These are phyloP conservation scores for Rattus rattus DNA, from an alignment of 2,113 vertebrate species.

Conservation along the genomic window DNA sequence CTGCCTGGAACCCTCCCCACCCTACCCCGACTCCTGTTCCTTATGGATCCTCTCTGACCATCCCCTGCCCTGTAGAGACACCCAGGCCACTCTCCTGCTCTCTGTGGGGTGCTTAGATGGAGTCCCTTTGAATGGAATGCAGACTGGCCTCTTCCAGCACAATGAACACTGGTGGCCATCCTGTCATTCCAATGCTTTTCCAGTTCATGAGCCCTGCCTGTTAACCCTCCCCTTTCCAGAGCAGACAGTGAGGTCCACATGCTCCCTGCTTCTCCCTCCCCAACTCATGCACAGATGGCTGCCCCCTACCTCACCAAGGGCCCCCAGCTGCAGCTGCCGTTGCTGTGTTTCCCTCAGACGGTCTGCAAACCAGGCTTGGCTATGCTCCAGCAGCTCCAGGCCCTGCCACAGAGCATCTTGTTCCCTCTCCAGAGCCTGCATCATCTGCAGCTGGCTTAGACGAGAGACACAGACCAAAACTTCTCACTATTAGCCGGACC, in stretches of 20 bases:
- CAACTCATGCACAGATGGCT: background rate
- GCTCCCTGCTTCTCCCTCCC: background rate
- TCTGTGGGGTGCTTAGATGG: background rate
- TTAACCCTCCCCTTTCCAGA: slow-evolving; percentile 56
- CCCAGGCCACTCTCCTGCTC: background rate
- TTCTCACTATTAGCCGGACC: background rate
- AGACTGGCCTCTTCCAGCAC: background rate
- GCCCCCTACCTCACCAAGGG: slow-evolving; percentile 61
- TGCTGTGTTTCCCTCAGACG: slow-evolving; percentile 73
- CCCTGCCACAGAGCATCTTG: slow-evolving; percentile 81
- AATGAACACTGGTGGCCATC: background rate
- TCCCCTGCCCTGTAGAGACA: background rate
- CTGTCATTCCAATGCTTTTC: background rate
- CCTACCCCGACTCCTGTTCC: background rate
- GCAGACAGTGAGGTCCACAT: background rate
- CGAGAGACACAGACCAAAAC: background rate
- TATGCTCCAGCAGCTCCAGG: slow-evolving; percentile 77
- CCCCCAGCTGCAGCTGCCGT: slow-evolving; percentile 68
- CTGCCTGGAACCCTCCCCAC: background rate
- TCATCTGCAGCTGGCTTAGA: slow-evolving; percentile 76
- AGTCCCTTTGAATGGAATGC: slow-evolving; percentile 36
- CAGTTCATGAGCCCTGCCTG: background rate
- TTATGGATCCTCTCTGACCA: background rate
- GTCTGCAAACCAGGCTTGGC: slow-evolving; percentile 77
- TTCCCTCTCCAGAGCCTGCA: slow-evolving; percentile 78